Base-by-base conservation (phyloP, 1,140 invertebrate species). In the Polypedilum vanderplanki region DNA sequence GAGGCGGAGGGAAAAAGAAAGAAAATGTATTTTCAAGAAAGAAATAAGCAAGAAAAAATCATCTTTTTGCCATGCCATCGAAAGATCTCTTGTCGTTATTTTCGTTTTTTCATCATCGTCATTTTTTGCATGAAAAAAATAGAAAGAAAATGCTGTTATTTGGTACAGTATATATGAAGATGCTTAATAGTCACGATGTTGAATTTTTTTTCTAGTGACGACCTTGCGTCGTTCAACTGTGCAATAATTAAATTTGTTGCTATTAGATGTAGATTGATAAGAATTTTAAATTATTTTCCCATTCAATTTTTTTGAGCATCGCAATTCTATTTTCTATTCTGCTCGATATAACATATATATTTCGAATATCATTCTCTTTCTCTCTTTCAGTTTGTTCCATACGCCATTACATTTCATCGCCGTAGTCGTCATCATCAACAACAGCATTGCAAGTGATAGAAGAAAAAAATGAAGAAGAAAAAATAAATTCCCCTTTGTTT, bases 11-110 rank as follows among this genome's bases (percentile, higher is more conserved):
- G 46, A 17, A 9, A 18, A 70, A 70, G 18, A 70, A 22, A 18
- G 65, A 70, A 70, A 70, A 70, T 70, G 18, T 18, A 70, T 70
- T 70, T 70, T 70, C 20, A 70, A 15, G 46, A 57, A 57, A 57
- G 46, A 57, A 57, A 57, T 57, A 57, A 33, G 24, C 24, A 33
- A 57, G 46, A 57, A 57, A 33, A 33, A 33, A n/a, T 57, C 46
- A n/a, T 57, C 46, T 57, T 57, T n/a, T 57, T 57, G 46, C 46
- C 46, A n/a, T n/a, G 15, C 10, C 46, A 57, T 57, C 46, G 46
- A 57, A 57, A 57, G 46, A 57, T 57, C 46, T 57, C 10, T 57
- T n/a, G 7, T 15, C 4, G 12, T 57, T 57, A n/a, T 57, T 57
- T 57, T 57, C 46, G 24, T 57, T n/a, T 57, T 57, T 57, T 57